These are phyloP conservation scores for Araneus ventricosus DNA, from an alignment of 1,140 invertebrate genomes.

Conservation along the genomic window DNA sequence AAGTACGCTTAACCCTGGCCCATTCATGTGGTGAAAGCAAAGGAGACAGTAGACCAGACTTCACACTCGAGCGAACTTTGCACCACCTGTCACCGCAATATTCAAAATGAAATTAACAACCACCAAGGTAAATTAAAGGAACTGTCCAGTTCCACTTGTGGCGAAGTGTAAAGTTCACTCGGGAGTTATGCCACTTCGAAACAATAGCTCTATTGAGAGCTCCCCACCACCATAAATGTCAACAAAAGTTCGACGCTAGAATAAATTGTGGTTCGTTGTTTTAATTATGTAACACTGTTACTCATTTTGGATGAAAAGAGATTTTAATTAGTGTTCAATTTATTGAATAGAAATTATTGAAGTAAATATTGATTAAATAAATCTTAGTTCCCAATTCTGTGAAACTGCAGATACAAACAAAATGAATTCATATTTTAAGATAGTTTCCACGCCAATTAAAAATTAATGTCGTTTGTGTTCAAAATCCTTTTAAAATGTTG, in stretches of 20 bases:
- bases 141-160: not conserved
- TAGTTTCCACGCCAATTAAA: too few relatives aligned
- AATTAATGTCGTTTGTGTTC: too few relatives aligned
- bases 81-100: not conserved
- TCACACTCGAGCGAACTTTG: not conserved
- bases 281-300: not conserved
- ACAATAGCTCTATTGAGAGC: not conserved
- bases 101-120: slow-evolving; percentile 19
- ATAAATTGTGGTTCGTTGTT: not conserved
- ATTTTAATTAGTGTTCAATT: too few relatives aligned
- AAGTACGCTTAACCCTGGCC: not conserved
- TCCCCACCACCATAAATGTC: not conserved
- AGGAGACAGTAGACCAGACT: not conserved
- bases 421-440: too few relatives aligned
- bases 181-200: not conserved
- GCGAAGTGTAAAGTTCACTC: not conserved
- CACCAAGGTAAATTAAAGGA: not conserved
- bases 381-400: too few relatives aligned
- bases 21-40: not conserved
- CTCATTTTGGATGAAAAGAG: too few relatives aligned
- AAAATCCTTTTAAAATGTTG: too few relatives aligned
- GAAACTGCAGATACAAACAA: too few relatives aligned
- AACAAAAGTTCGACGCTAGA: not conserved
- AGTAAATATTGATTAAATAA: too few relatives aligned
- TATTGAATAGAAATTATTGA: too few relatives aligned